Base-by-base conservation (phyloP, 1,140 invertebrate species). In the Achroia grisella region DNA sequence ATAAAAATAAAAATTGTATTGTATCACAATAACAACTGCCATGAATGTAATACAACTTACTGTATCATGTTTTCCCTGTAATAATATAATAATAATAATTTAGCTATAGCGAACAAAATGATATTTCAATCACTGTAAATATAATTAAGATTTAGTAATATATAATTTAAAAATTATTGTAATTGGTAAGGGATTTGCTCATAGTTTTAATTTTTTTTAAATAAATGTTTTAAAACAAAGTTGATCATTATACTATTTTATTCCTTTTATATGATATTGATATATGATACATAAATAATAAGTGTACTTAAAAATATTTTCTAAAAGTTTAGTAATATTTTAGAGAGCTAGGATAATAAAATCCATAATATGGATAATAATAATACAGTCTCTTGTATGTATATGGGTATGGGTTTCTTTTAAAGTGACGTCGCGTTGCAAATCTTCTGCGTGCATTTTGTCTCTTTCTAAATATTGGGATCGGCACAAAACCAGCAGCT, bases 321-420 rank as follows among this genome's bases (percentile, higher is more conserved):
- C 10, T 15, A 31, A 42, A 1, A 4, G 8, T 8, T 40, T 66
- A 75, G 62, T 68, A 74, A 66, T 57, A 76, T 62, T 62, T 62
- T 63, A 81, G 66, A 76, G 74, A 74, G 72, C 75, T 71, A 33
- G 71, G 68, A 8, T 57, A 52, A 48, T 78, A 76, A 48, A 60
- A 76, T 33, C 52, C 39, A 27, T 79, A 72, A 29, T 72, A 76
- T 0, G 75, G 75, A 36, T 74, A 70, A 35, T 50, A 71, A 37
- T 60, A 69, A 17, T 65, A 61, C 12, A 53, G 40, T 42, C 61
- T 61, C 44, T 66, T 60, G 36, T 62, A 69, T 5, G 59, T 61
- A 39, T 62, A n/a, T 17, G 65, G 56, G 31, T 60, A 48, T n/a
- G 62, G 62, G 13, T 66, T 67, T 33, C 52, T 62, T 48, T 36